Percentiles rank a stretch among this genome's conserved stretches.
These are phyloP conservation scores for Agrochola macilenta DNA, from an alignment of 2,888 invertebrate genomes.

Conservation along the genomic window DNA sequence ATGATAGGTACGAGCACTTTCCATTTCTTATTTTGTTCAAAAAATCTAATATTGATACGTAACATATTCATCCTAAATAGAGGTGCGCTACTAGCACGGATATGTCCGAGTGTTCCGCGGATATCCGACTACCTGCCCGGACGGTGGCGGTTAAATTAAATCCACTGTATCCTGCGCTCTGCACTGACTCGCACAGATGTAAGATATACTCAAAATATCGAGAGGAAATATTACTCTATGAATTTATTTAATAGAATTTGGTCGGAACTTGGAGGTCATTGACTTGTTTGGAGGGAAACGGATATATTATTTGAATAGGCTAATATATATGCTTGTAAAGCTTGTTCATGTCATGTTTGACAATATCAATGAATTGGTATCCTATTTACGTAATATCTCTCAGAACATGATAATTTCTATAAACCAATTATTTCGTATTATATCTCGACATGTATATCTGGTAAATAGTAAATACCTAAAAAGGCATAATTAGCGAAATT, in stretches of 20 bases:
- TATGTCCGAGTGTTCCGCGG: conserved; percentile 52
- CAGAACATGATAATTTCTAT: background rate
- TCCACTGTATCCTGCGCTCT: conserved; percentile 49
- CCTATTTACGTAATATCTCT: background rate
- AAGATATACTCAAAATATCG: conserved; percentile 22
- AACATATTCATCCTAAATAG: conserved; percentile 40
- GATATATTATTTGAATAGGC: conserved; percentile 33
- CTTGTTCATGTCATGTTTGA: conserved; percentile 16
- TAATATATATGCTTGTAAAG: conserved; percentile 34
- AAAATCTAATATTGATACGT: conserved; percentile 34
- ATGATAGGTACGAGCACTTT: background rate
- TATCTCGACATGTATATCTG: background rate
- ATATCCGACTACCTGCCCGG: conserved; percentile 63
- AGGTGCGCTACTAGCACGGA: conserved; percentile 25
- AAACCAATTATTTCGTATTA: background rate
- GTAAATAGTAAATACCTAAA: background rate
- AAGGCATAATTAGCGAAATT: background rate
- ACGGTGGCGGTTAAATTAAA: conserved; percentile 59
- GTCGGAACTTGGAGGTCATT: conserved; percentile 32
- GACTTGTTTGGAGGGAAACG: conserved; percentile 41
- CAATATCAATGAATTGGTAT: background rate
- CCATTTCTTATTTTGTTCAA: background rate
- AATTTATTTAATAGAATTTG: conserved; percentile 37
- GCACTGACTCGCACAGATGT: conserved; percentile 39
- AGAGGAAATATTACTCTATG: conserved; percentile 44